phyloP scores from a whole-genome alignment of 2,888 invertebrate species.

The Myathropa florea region DNA sequence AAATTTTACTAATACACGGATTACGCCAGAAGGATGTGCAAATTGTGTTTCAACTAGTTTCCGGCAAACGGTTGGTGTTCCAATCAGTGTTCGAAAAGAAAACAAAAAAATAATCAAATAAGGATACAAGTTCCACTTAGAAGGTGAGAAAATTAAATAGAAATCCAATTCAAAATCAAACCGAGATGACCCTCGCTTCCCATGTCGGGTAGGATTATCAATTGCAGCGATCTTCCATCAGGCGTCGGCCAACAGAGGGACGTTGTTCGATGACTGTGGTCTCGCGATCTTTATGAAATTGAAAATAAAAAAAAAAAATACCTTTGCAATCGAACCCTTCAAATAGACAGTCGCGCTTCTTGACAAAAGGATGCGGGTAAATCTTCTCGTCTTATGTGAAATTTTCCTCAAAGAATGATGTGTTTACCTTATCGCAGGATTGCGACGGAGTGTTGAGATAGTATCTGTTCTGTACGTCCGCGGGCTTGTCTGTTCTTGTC shows the following conservation, averaged over 20 bases:
- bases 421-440: slow-evolving; percentile 18
- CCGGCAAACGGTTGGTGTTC: slow-evolving; percentile 24
- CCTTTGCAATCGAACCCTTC: slow-evolving; percentile 51
- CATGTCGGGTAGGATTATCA: slow-evolving; percentile 34
- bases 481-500: slow-evolving; percentile 42
- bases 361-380: slow-evolving; percentile 49
- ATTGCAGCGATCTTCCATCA: slow-evolving; percentile 12
- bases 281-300: slow-evolving; percentile 38
- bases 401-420: slow-evolving; percentile 12
- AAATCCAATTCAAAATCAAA: neutral
- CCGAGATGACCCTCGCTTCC: slow-evolving; percentile 41
- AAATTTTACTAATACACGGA: neutral
- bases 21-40: slow-evolving; percentile 28
- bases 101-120: slow-evolving; percentile 10
- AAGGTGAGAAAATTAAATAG: slow-evolving; percentile 62
- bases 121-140: slow-evolving; percentile 51
- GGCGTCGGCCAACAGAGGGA: neutral
- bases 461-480: slow-evolving; percentile 52
- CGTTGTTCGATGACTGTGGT: neutral
- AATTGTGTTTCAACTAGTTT: slow-evolving; percentile 16
- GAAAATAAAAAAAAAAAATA: neutral
- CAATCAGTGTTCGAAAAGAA: slow-evolving; percentile 6
- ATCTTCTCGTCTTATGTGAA: slow-evolving; percentile 39
- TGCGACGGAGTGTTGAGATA: neutral
- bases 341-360: slow-evolving; percentile 38